Conservation (phyloP, 2,888 invertebrate genomes). For the Tenodera sinensis region DNA sequence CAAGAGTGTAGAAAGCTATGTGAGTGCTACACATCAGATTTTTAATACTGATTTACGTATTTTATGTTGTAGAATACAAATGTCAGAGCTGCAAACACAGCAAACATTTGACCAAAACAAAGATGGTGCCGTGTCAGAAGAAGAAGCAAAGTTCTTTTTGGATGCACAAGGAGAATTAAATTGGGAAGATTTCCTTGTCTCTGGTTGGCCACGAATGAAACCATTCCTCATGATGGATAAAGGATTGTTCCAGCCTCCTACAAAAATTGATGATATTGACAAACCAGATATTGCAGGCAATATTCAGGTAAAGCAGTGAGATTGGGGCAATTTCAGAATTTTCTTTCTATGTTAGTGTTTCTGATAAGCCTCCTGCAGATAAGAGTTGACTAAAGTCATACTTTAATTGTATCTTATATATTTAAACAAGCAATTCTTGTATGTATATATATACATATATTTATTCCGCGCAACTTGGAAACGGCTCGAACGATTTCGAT, state of each 20-base stretch:
- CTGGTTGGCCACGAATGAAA: slow-evolving; percentile 75
- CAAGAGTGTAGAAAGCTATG: too few species aligned
- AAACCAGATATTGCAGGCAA: background rate
- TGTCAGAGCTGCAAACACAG: slow-evolving; percentile 65
- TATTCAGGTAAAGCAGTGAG: background rate
- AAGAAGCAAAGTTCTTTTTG: slow-evolving; percentile 62
- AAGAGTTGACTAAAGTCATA: too few species aligned
- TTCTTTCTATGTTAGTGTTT: too few species aligned
- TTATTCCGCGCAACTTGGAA: too few species aligned
- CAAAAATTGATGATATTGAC: background rate
- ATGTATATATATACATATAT: too few species aligned
- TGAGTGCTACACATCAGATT: too few species aligned
- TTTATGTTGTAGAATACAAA: slow-evolving; percentile 52
- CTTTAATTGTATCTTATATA: too few species aligned
- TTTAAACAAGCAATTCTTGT: too few species aligned
- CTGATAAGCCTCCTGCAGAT: too few species aligned
- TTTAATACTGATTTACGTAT: background rate
- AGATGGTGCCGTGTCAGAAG: slow-evolving; percentile 82
- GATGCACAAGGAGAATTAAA: slow-evolving; percentile 62
- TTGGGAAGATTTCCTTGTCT: slow-evolving; percentile 61
- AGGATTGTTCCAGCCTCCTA: slow-evolving; percentile 62
- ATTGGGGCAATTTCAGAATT: too few species aligned
- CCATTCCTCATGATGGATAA: slow-evolving; percentile 73
- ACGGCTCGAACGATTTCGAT: too few species aligned
- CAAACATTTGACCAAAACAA: slow-evolving; percentile 83